Base-by-base conservation (phyloP, 2,113 vertebrate species). In the Microcebus lehilahytsara region DNA sequence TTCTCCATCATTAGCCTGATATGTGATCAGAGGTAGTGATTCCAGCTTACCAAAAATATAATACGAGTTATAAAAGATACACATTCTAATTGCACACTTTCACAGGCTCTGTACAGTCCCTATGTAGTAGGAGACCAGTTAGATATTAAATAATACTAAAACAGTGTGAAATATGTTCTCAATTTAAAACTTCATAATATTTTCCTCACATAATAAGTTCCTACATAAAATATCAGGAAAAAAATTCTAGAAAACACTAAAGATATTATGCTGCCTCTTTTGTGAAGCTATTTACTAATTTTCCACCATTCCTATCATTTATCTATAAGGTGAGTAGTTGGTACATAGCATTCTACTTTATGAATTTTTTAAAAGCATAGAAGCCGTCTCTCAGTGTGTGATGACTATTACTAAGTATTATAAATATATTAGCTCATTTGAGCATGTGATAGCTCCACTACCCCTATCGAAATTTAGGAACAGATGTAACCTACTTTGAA, bases 11-110 rank as follows among this genome's bases (percentile, higher is more conserved):
- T 46, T 67, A 83, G 53, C 75, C 53, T 72, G 40, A 42, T 79
- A 85, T 14, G 13, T 91, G 62, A 94, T 71, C 58, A 95, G 95
- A 97, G 95, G 95, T 83, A 93, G 79, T 85, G 66, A 84, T 60
- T 93, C 75, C 95, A 89, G 81, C 62, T 83, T 74, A 93, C 56
- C 67, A 74, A 92, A 91, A 80, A 53, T 85, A 32, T 69, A 34
- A 80, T 71, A 23, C 27, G 32, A 40, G 69, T 64, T 91, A 95
- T 37, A 71, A 93, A 93, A 91, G 71, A 88, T 19, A 53, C 5
- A 69, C 53, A 62, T 94, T 96, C 85, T 95, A 75, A 78, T 46
- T 71, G 91, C 12, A 83, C 0, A 74, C 10, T 51, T 84, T 91
- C n/a, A 49, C 9, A 86, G 72, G 51, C 42, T 86, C 72, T 81